These are phyloP conservation scores for Rhopalosiphum maidis DNA, from an alignment of 1,140 invertebrate species.

Conservation along the genomic window DNA sequence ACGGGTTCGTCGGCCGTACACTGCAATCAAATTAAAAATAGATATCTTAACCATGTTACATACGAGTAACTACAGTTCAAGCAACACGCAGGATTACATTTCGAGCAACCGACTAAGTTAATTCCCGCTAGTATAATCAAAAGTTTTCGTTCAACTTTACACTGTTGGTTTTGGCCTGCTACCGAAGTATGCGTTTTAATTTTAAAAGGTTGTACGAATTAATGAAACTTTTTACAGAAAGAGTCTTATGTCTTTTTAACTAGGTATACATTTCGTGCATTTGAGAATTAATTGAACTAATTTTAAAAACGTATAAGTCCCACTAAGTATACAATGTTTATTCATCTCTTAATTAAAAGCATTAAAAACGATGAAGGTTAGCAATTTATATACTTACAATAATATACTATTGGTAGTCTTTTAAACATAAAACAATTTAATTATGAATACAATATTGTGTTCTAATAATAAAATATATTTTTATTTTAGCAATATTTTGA, in stretches of 20 bases:
- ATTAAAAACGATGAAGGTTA: not conserved
- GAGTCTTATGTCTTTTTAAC: not conserved
- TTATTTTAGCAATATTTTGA: not conserved
- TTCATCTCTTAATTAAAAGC: not conserved
- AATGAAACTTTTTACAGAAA: constrained; percentile 19
- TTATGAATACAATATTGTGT: not conserved
- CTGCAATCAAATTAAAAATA: constrained; percentile 34
- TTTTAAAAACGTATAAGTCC: not conserved
- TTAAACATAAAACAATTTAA: not conserved
- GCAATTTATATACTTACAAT: not conserved
- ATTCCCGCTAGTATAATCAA: constrained; percentile 47
- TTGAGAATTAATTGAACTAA: not conserved
- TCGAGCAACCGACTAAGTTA: not conserved
- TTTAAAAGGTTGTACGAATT: constrained; percentile 30
- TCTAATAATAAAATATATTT: too few species aligned
- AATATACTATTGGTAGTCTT: not conserved
- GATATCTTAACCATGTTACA: constrained; percentile 32
- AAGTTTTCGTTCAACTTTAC: constrained; percentile 31
- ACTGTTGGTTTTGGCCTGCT: constrained; percentile 22
- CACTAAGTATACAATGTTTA: not conserved
- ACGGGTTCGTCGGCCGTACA: not conserved
- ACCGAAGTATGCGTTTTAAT: constrained; percentile 32
- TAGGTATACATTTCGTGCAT: not conserved
- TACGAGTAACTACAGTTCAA: constrained; percentile 24
- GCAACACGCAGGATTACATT: constrained; percentile 20